Evolutionary conservation across 2,797 vertebrate genomes (phyloP), one percentile per base, ranked within the genome.

Genomic region (Lutra lutra): DNA sequence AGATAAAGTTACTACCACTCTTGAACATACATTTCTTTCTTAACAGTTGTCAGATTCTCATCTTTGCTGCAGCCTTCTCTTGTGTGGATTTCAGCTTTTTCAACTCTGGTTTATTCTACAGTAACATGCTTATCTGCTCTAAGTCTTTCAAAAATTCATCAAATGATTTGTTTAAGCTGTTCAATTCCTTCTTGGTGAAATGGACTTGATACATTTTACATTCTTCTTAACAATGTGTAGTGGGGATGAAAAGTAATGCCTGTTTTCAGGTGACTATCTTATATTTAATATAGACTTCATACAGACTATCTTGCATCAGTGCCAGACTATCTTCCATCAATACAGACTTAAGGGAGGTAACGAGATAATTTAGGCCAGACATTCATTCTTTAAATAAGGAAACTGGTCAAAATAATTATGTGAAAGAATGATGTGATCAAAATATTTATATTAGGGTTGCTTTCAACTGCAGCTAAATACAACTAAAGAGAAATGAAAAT

Each of bases 321-420:
- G 51, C 17, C 51, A 51, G 51, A 17, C 51, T 51, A 51, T 51
- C 51, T 66, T 79, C 17, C 5, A 40, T 32, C 23, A 92, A n/a
- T 68, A 48, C 25, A 79, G 32, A 91, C 21, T 21, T 95, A 93
- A 64, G 27, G 4, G 46, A 64, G 29, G 46, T 78, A 40, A 89
- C 56, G 27, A 78, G 3, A 83, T 23, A 64, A 9, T 66, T 86
- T 54, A 86, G 68, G 20, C 3, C 15, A 93, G 29, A 78, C 56
- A 25, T 72, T 87, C 86, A 38, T 86, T 83, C 21, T 84, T 85
- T 91, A 91, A 87, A 78, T 84, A 20, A 79, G 17, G n/a, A 93
- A 79, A 72, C 3, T 51, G 2, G 2, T 90, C 64, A 79, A 73
- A 95, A 79, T 54, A 66, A 83, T 77, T 1, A 85, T 64, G 7